Conservation (phyloP, 2,797 vertebrate species). For the Spinibarbus caldwelli region DNA sequence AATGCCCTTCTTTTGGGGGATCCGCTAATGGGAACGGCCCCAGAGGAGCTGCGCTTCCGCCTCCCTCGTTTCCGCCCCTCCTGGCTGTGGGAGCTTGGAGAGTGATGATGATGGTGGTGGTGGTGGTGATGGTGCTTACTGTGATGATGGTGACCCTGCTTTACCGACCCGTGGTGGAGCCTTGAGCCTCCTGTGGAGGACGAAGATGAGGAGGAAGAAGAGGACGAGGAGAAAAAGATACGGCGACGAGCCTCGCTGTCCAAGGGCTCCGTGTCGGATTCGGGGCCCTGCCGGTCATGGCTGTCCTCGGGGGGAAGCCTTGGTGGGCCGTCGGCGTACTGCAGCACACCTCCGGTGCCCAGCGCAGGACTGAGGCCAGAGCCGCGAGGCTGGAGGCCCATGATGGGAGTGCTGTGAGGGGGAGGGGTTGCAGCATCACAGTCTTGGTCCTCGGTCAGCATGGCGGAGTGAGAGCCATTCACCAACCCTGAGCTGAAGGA, state of each 20-base stretch:
- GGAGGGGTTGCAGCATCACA: slow-evolving; percentile 84
- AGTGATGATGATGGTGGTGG: slow-evolving; percentile 75
- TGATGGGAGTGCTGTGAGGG: slow-evolving; percentile 78
- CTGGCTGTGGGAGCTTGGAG: slow-evolving; percentile 71
- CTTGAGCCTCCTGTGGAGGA: slow-evolving; percentile 78
- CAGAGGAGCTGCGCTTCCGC: slow-evolving; percentile 84
- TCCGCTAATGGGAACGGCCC: slow-evolving; percentile 69
- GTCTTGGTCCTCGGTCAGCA: slow-evolving; percentile 79
- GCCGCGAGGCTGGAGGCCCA: slow-evolving; percentile 67
- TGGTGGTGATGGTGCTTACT: slow-evolving; percentile 74
- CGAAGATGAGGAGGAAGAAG: slow-evolving; percentile 85
- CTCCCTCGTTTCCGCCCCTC: slow-evolving; percentile 90
- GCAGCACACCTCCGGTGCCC: slow-evolving; percentile 84
- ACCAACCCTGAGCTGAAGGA: slow-evolving; percentile 86
- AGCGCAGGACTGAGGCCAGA: slow-evolving; percentile 76
- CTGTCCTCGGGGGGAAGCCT: slow-evolving; percentile 83
- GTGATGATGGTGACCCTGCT: slow-evolving; percentile 76
- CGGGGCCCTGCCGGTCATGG: slow-evolving; percentile 79
- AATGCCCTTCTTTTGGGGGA: slow-evolving; percentile 94
- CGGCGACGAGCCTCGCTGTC: slow-evolving; percentile 90
- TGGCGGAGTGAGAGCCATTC: slow-evolving; percentile 83
- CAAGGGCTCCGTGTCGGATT: slow-evolving; percentile 83
- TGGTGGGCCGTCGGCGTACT: slow-evolving; percentile 85
- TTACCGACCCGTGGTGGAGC: slow-evolving; percentile 74
- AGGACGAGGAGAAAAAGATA: slow-evolving; percentile 90